Base-by-base conservation (phyloP, 1,140 invertebrate genomes). In the Drosophila pruinosa region DNA sequence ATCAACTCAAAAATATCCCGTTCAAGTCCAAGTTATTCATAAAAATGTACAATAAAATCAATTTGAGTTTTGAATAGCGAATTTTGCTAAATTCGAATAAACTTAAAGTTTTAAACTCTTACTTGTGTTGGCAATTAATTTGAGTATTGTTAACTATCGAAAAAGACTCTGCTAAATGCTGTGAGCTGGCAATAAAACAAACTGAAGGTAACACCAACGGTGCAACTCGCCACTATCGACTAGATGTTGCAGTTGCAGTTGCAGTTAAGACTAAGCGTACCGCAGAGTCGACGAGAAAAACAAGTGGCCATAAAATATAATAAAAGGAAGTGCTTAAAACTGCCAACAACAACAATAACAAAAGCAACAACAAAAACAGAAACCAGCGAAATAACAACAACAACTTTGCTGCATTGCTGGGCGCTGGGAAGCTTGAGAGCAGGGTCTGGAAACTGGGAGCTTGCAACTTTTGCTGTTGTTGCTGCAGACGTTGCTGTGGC, bases 261-360 rank as follows among this genome's bases (percentile, higher is more conserved):
- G 43, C 21, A 26, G 43, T 26, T 26, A 19, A 47, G 43, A 0
- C 43, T 24, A 14, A 45, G 43, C n/a, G 21, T 12, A 45, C 21
- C 43, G 19, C 43, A 14, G 43, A 47, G 43, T 24, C 43, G 43
- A 47, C 38, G 36, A 67, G 56, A 74, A 85, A 81, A 80, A 86
- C 81, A 86, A 85, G 81, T 85, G 80, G 76, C 80, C 81, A 85
- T 85, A 85, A 85, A 85, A 81, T 85, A 86, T 85, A 86, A 85
- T 86, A 85, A 85, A 85, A 85, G 81, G 81, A 85, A 85, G 81
- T 86, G 81, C 81, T 86, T 85, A 86, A 85, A 83, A 83, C 75
- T 72, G 28, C 26, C 79, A 83, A 63, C 78, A 82, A 43, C 41
- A 59, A 64, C 43, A 71, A 41, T 36, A 53, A 53, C 41, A 45